Base-by-base conservation (phyloP, 2,113 vertebrate species). In the Hippopotamus amphibius region DNA sequence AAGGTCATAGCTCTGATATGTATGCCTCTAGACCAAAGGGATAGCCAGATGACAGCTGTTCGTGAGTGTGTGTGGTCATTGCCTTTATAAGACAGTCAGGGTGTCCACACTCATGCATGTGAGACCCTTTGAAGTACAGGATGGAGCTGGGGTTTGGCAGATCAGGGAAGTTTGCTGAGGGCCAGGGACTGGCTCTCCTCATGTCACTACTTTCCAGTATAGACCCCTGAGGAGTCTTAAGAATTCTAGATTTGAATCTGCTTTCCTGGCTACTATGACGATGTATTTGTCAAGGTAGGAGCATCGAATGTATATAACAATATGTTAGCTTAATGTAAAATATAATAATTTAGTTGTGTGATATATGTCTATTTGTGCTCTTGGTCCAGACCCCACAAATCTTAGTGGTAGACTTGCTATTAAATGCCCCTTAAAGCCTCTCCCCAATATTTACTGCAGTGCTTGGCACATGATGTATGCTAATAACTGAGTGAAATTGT, bases 181-280 rank as follows among this genome's bases (percentile, higher is more conserved):
- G 24, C 15, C 59, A 82, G 33, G 59, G 43, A 65, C 26, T 93
- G 72, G 16, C 46, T 90, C 17, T 82, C 33, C 26, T 84, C 28
- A 17, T 90, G 21, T 79, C 68, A 79, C 41, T 61, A 5, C 46
- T 86, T 97, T 86, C 17, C 43, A 84, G 12, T 55, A 24, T 33
- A 90, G 68, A 93, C 79, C 65, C 55, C 63, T 84, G n/a, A 95
- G 53, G 28, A 83, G 26, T 74, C 59, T 96, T 69, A 30, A 71
- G 77, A 93, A 93, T 96, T 97, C 33, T 85, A 92, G 79, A 92
- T 95, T 87, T 76, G 65, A 93, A 46, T 57, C 8, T 83, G n/a
- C 19, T 55, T 84, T 95, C n/a, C 37, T 95, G 30, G 33, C 88
- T n/a, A 66, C 17, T 71, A 1, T 81, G 53, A 80, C 93, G 3